Conservation (phyloP, 2,888 invertebrate genomes). For the Torymus aiolomorphi region DNA sequence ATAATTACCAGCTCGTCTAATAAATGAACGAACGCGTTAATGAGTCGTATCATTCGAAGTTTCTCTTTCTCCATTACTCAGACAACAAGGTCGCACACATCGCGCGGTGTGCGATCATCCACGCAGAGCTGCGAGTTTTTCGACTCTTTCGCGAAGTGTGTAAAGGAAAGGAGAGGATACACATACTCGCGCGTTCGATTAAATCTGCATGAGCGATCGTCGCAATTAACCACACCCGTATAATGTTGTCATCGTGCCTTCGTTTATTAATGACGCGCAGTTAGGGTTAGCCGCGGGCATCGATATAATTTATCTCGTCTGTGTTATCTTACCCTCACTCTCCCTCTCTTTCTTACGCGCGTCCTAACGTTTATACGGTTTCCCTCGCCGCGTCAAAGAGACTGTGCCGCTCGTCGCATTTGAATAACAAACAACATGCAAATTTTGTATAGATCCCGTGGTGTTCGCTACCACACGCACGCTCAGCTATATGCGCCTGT, state of each 20-base stretch:
- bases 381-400: slow-evolving; percentile 17
- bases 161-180: not conserved
- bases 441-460: slow-evolving; percentile 62
- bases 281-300: slow-evolving; percentile 62
- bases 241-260: slow-evolving; percentile 65
- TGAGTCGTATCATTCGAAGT: slow-evolving; percentile 13
- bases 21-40: slow-evolving; percentile 35
- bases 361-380: slow-evolving; percentile 11
- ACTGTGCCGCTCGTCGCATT: slow-evolving; percentile 61
- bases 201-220: slow-evolving; percentile 65
- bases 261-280: slow-evolving; percentile 66
- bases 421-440: slow-evolving; percentile 75
- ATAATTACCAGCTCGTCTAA: slow-evolving; percentile 21
- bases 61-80: slow-evolving; percentile 18
- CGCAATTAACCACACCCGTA: slow-evolving; percentile 67
- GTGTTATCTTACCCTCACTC: slow-evolving; percentile 61
- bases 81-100: not conserved
- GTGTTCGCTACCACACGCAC: slow-evolving; percentile 4
- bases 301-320: slow-evolving; percentile 67
- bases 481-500: not conserved
- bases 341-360: slow-evolving; percentile 27
- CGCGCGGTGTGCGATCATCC: not conserved
- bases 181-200: slow-evolving; percentile 8
- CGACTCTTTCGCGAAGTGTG: not conserved
- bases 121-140: not conserved